Evolutionary conservation across 2,113 vertebrate genomes (phyloP).

Genomic region (Chaetorhynchus papuensis): DNA sequence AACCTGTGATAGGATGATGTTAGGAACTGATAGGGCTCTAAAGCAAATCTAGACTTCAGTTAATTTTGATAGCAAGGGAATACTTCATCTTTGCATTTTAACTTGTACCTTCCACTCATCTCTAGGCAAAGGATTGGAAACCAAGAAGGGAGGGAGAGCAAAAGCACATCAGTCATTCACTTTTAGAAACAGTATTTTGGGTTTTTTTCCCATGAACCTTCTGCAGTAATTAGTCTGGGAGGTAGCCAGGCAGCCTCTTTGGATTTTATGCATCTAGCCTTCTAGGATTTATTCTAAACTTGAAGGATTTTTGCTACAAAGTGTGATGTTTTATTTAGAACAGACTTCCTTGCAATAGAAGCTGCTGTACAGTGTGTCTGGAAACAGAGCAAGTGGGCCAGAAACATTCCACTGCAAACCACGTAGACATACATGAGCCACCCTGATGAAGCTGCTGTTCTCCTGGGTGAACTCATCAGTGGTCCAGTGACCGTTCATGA

Average conservation of each 20-base stretch:
- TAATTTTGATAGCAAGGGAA: background rate
- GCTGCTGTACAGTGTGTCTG: background rate
- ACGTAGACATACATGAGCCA: background rate
- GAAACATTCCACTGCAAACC: background rate
- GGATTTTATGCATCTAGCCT: background rate
- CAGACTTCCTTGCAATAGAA: background rate
- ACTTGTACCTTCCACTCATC: background rate
- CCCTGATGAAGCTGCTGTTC: background rate
- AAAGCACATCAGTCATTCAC: background rate
- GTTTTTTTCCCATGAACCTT: background rate
- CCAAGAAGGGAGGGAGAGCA: background rate
- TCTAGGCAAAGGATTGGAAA: background rate
- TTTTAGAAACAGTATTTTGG: background rate
- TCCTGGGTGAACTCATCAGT: background rate
- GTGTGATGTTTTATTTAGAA: constrained; percentile 31
- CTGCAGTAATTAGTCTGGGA: background rate
- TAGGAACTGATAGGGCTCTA: background rate
- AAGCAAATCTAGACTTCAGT: background rate
- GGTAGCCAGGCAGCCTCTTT: background rate
- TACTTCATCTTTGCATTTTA: background rate
- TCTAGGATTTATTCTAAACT: background rate
- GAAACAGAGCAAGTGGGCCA: background rate
- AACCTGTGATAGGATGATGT: background rate
- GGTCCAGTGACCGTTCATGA: background rate
- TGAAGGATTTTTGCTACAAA: background rate